Evolutionary conservation across 2,888 invertebrate genomes (phyloP).

Genomic region (Pseudolycoriella hygida): DNA sequence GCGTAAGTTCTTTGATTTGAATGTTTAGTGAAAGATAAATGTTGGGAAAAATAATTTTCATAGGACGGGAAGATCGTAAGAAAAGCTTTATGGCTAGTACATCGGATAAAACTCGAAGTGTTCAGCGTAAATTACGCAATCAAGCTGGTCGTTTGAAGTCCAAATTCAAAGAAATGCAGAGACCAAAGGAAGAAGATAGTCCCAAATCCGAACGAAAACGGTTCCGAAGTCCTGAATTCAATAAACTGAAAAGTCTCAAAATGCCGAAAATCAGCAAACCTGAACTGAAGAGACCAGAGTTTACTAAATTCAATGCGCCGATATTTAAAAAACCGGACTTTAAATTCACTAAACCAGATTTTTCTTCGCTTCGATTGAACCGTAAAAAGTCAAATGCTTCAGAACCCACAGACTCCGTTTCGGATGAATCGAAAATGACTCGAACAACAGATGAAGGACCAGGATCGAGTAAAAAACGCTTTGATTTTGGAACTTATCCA

Average conservation of each 20-base stretch:
- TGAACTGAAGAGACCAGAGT: slow-evolving; percentile 22
- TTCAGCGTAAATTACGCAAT: slow-evolving; percentile 46
- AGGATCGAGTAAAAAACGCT: slow-evolving; percentile 14
- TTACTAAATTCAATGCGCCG: slow-evolving; percentile 16
- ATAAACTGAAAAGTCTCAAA: slow-evolving; percentile 23
- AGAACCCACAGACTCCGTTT: slow-evolving; percentile 15
- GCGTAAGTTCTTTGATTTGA: not conserved
- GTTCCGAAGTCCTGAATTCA: slow-evolving; percentile 26
- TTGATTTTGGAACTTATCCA: slow-evolving; percentile 63
- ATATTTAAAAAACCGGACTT: slow-evolving; percentile 35
- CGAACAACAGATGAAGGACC: slow-evolving; percentile 25
- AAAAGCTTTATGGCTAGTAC: slow-evolving; percentile 33
- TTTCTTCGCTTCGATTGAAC: slow-evolving; percentile 40
- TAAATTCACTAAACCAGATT: slow-evolving; percentile 37
- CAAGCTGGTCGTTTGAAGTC: slow-evolving; percentile 57
- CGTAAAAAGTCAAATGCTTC: slow-evolving; percentile 27
- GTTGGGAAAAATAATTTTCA: too few species aligned
- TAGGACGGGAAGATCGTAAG: slow-evolving; percentile 35
- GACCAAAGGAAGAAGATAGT: slow-evolving; percentile 19
- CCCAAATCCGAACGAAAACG: slow-evolving; percentile 23
- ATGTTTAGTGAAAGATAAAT: too few species aligned
- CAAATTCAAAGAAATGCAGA: slow-evolving; percentile 42
- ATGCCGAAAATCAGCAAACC: slow-evolving; percentile 15
- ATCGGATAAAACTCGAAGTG: slow-evolving; percentile 32
- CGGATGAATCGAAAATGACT: slow-evolving; percentile 29